phyloP scores from a whole-genome alignment of 2,797 vertebrate species.

The Myiotriccus ornatus region DNA sequence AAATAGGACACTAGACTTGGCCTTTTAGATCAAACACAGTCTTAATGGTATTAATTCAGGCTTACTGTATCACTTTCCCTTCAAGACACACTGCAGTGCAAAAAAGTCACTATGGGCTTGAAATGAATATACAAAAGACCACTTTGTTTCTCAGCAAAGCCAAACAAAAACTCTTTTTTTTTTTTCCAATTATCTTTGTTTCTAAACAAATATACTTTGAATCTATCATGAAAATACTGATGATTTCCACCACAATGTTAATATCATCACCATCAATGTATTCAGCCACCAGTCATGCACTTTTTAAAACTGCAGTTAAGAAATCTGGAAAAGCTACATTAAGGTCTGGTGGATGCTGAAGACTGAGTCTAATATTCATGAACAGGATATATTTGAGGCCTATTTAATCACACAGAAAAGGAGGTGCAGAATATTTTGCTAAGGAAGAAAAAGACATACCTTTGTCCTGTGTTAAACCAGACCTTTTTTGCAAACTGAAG shows the following conservation, averaged over 20 bases:
- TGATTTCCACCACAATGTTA: not conserved
- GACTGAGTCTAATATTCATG: not conserved
- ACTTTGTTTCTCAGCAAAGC: not conserved
- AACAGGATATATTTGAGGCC: not conserved
- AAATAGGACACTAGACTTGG: not conserved
- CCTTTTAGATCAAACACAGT: not conserved
- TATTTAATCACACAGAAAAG: not conserved
- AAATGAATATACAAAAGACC: not conserved
- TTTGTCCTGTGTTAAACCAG: conserved; percentile 7
- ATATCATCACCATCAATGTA: not conserved
- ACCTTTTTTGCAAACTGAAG: conserved; percentile 15
- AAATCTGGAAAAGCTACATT: not conserved
- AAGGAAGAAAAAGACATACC: not conserved
- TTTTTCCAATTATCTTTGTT: not conserved
- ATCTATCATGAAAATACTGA: not conserved
- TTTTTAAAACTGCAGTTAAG: not conserved
- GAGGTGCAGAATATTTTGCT: not conserved
- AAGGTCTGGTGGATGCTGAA: not conserved
- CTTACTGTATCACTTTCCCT: not conserved
- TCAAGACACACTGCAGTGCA: not conserved
- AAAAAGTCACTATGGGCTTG: not conserved
- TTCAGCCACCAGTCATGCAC: not conserved
- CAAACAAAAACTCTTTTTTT: not conserved
- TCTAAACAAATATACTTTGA: not conserved
- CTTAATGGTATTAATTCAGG: not conserved